Conservation (phyloP, 2,797 vertebrate genomes). For the Onychomys torridus region DNA sequence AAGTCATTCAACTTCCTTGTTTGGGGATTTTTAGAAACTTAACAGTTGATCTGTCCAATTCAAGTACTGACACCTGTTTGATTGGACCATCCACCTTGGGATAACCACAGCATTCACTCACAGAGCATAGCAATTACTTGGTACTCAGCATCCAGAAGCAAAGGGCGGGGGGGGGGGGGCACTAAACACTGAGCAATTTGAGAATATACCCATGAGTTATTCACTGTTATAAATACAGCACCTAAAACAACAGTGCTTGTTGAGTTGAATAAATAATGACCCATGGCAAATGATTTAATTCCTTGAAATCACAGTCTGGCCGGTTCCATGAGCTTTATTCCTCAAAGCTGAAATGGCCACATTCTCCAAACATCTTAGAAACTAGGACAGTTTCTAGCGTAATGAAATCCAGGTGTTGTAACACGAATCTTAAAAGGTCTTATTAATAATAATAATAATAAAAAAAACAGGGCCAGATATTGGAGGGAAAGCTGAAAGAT, state of each 20-base stretch:
- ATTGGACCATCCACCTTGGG: not conserved
- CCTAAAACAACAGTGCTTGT: not conserved
- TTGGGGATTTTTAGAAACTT: not conserved
- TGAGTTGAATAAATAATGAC: not conserved
- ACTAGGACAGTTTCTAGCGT: not conserved
- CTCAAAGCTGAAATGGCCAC: not conserved
- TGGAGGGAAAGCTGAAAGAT: no score
- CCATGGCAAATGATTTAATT: not conserved
- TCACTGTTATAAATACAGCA: not conserved
- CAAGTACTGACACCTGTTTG: not conserved
- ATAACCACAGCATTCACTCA: no score
- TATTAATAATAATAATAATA: no score
- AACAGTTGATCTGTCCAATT: not conserved
- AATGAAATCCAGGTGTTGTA: not conserved
- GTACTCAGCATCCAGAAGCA: not conserved
- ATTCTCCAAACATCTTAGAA: conserved; percentile 22
- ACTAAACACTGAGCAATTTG: not conserved
- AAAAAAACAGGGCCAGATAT: no score
- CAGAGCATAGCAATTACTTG: not conserved
- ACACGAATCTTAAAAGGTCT: no score
- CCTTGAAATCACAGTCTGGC: not conserved
- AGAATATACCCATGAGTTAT: not conserved
- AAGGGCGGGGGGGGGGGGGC: no score
- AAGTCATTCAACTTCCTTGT: not conserved
- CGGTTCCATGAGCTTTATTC: not conserved